Base-by-base conservation (phyloP, 1,140 invertebrate species). In the Helicoverpa armigera region DNA sequence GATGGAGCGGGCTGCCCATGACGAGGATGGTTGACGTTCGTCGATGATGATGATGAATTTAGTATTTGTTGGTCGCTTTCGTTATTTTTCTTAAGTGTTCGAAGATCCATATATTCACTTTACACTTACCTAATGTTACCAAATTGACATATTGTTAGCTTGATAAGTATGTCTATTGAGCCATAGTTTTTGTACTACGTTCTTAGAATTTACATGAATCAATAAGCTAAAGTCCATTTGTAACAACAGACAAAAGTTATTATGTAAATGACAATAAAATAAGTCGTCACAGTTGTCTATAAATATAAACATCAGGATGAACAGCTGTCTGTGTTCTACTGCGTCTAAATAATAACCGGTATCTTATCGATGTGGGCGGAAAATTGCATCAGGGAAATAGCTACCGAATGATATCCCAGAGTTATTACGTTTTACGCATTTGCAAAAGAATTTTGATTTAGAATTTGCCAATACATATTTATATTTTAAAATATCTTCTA, bases 301-400 rank as follows among this genome's bases (percentile, higher is more conserved):
- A 77, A 67, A 77, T 65, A 77, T 54, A 77, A 77, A 65, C 50
- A 63, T 76, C 16, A 77, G 35, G 61, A 77, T 67, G 75, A 77
- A 77, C 75, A 77, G 65, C 75, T 77, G 75, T 77, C 60, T 77
- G 69, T 72, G 23, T 72, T 72, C 67, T 81, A 81, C 67, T 82
- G 75, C 74, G 80, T 78, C 58, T 77, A 65, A 70, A 78, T 82
- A 65, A 61, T 61, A 82, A 86, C 79, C 72, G 79, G 87, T 85
- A 80, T 87, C 83, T 87, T 89, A 90, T 88, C 82, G 79, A 65
- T 35, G 67, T 78, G 74, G 79, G 53, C 58, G 73, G 70, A 73
- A 82, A 85, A 87, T 91, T 91, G 84, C 90, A 90, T 90, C 89
- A 90, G 86, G 80, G 83, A 75, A 70, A 81, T 85, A 82, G 84